Conservation (phyloP, 1,140 invertebrate species). For the Thrips palmi region DNA sequence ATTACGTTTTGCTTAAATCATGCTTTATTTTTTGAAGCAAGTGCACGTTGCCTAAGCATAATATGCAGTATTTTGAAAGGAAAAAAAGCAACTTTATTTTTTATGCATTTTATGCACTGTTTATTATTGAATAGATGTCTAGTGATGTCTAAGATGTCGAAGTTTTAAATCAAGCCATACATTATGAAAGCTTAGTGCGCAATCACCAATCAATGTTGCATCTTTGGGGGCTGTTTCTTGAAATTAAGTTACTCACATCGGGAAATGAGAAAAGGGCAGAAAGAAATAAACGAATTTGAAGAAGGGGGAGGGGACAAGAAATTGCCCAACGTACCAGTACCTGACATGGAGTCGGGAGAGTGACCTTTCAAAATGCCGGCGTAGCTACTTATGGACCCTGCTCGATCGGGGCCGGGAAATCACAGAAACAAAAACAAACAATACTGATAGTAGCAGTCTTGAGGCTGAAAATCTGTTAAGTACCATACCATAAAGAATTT, state of each 20-base stretch:
- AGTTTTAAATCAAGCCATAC: background rate
- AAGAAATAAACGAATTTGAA: background rate
- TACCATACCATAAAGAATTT: too few relatives aligned
- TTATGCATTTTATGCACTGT: background rate
- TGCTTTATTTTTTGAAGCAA: too few relatives aligned
- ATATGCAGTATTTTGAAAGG: background rate
- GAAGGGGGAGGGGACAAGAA: slow-evolving; percentile 3
- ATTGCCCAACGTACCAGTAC: slow-evolving; percentile 32
- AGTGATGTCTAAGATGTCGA: background rate
- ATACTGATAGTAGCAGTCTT: slow-evolving; percentile 4
- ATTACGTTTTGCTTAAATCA: too few relatives aligned
- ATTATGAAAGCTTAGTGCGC: background rate
- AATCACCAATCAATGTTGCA: background rate
- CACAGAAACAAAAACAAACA: slow-evolving; percentile 16
- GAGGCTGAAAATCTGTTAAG: too few relatives aligned
- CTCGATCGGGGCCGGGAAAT: too few relatives aligned
- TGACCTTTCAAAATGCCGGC: slow-evolving; percentile 55
- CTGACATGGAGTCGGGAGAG: slow-evolving; percentile 49
- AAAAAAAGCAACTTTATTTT: background rate
- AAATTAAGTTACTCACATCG: background rate
- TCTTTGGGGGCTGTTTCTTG: background rate
- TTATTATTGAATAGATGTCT: background rate
- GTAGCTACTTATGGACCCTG: slow-evolving; percentile 47
- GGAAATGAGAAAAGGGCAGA: background rate
- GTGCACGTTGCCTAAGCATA: too few relatives aligned